Evolutionary conservation across 2,113 vertebrate genomes (phyloP).

Genomic region (chimpanzee (Pan troglodytes)): NHGRI_mPanTro3-v2.1_pri NC_072398.2:84811501-84812000

Average conservation of each 20-base stretch:
- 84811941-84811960: not conserved
- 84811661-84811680: not conserved
- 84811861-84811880: not conserved
- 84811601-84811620: not conserved
- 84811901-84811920: not conserved
- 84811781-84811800: not conserved
- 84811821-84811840: fast-evolving
- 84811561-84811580: not conserved
- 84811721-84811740: not conserved
- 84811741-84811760: no score
- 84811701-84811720: not conserved
- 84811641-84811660: not conserved
- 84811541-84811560: not conserved
- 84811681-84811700: not conserved
- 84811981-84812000: not conserved
- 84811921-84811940: fast-evolving
- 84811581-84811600: not conserved
- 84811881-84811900: not conserved
- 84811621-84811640: not conserved
- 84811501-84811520: not conserved
- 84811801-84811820: not conserved
- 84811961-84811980: not conserved
- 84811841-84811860: not conserved
- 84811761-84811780: not conserved
- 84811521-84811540: not conserved